A percentile compares a stretch with the other conserved stretches of the same genome.
phyloP scores from a whole-genome alignment of 1,140 invertebrate genomes.

The Periplaneta americana region DNA sequence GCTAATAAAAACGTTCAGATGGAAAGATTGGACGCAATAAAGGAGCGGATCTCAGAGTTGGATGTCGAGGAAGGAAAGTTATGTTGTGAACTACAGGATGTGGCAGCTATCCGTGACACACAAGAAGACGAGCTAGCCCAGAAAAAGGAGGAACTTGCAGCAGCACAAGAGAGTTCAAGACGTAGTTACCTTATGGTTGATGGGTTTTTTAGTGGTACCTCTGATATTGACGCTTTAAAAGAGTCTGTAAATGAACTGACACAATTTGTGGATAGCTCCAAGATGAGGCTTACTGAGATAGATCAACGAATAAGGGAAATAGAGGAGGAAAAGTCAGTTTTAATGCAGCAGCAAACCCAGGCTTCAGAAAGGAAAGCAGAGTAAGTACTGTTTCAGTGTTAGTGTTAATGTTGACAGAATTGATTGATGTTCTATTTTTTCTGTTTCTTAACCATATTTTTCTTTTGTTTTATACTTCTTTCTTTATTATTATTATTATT shows the following conservation, averaged over 20 bases:
- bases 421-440: too few species aligned
- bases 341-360: background rate
- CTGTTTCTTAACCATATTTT: too few species aligned
- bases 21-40: background rate
- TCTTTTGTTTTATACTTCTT: too few species aligned
- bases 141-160: background rate
- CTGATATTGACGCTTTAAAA: background rate
- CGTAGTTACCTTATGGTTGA: background rate
- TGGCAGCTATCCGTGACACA: background rate
- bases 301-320: background rate
- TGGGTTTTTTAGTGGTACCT: too few species aligned
- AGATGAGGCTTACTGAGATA: background rate
- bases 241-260: background rate
- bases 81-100: background rate
- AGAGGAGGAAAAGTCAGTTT: background rate
- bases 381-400: too few species aligned
- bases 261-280: background rate
- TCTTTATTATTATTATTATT: too few species aligned
- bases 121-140: background rate
- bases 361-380: background rate
- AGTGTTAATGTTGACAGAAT: too few species aligned
- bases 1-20: background rate
- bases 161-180: background rate
- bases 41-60: background rate
- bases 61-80: background rate